Conservation (phyloP, 1,140 invertebrate genomes). For the Metopolophium dirhodum region DNA sequence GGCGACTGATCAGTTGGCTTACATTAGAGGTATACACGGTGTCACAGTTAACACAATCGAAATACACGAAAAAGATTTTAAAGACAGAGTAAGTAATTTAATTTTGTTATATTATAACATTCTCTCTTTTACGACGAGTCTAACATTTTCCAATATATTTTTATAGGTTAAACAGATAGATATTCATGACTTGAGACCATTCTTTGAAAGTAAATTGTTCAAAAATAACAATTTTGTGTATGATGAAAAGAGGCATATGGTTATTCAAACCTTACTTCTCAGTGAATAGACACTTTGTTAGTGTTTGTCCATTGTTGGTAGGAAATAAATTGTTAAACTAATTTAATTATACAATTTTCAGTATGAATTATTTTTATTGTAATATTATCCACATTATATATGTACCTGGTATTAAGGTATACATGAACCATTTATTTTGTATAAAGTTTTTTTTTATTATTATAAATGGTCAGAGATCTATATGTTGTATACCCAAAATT, state of each 20-base stretch:
- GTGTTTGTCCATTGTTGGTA: background rate
- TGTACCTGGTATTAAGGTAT: background rate
- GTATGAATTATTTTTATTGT: background rate
- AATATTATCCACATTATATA: background rate
- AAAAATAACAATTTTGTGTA: constrained; percentile 88
- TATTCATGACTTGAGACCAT: constrained; percentile 86
- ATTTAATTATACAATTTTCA: background rate
- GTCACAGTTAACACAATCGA: constrained; percentile 78
- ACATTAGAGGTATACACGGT: constrained; percentile 82
- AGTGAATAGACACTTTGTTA: background rate
- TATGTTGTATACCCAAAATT: background rate
- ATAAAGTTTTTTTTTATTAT: background rate
- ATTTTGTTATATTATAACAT: background rate
- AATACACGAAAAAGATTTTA: constrained; percentile 89
- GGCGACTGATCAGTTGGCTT: constrained; percentile 88
- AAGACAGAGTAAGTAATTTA: constrained; percentile 74
- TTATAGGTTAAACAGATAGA: constrained; percentile 89
- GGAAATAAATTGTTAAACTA: background rate
- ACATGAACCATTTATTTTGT: background rate
- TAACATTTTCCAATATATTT: constrained; percentile 59
- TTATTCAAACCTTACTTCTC: constrained; percentile 76
- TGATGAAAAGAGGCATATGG: constrained; percentile 82
- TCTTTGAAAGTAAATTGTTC: constrained; percentile 93
- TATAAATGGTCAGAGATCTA: background rate
- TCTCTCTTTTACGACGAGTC: background rate